Conservation (phyloP, 2,888 invertebrate species). For the Thumatha senex region DNA sequence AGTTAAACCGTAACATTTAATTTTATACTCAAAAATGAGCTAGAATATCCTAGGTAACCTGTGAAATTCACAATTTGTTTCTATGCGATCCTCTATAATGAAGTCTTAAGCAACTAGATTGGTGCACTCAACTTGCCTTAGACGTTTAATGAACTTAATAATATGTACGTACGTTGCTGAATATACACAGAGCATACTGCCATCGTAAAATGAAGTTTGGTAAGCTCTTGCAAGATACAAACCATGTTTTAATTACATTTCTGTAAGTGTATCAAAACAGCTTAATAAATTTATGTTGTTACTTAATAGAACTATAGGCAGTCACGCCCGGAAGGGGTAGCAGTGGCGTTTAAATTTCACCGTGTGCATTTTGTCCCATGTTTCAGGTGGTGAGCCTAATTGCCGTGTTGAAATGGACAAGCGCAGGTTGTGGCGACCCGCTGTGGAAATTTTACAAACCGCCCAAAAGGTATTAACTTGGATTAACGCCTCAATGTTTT, state of each 20-base stretch:
- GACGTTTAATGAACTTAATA: neutral
- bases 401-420: no score
- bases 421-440: no score
- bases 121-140: neutral
- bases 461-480: no score
- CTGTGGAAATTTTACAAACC: no score
- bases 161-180: slow-evolving; percentile 3
- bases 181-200: neutral
- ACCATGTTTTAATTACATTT: slow-evolving; percentile 27
- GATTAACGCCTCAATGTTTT: no score
- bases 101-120: neutral
- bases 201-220: slow-evolving; percentile 14
- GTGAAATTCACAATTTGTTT: neutral
- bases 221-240: neutral
- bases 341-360: no score
- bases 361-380: no score
- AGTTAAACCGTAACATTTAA: neutral
- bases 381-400: no score
- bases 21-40: neutral
- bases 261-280: neutral
- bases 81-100: neutral
- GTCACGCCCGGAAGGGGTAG: no score
- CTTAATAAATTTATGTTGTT: neutral
- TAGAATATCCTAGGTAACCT: neutral
- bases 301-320: neutral